Base-by-base conservation (phyloP, 2,797 vertebrate species). In the Odontamblyopus lacepedii region DNA sequence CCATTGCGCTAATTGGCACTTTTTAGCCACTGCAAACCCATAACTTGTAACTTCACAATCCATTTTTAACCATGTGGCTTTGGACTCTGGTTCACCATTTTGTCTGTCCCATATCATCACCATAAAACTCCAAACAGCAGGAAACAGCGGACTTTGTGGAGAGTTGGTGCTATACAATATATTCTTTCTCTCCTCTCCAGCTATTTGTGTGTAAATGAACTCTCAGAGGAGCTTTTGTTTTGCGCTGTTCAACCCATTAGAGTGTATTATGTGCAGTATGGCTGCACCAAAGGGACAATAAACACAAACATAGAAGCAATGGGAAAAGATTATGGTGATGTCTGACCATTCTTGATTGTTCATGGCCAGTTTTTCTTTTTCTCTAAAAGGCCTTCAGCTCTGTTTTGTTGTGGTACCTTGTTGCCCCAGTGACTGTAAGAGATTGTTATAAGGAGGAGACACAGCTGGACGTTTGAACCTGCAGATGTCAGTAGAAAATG, bases 181-280 rank as follows among this genome's bases (percentile, higher is more conserved):
- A 57, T 63, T 2, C 12, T 55, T 44, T 53, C 41, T 60, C 9
- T 32, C 50, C 61, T 71, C 75, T 69, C 30, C 69, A 68, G 66
- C 84, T 84, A 82, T 87, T 83, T 90, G 84, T 87, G 83, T 88
- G 83, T 78, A 92, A 90, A 91, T 92, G 41, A 87, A 85, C 74
- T 83, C 89, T 91, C 80, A 0, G 67, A 76, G 81, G 89, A 80
- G 80, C 57, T 81, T 87, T 87, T 79, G 82, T 89, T 81, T 87
- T 88, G 72, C 74, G 66, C 76, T 79, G 69, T 75, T 72, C 6
- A 75, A 78, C 84, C 85, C 79, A 84, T 88, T 87, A 86, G 44
- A 15, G 77, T 79, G 73, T 32, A 53, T 63, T 38, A 23, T 89
- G 79, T 84, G 81, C 68, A 87, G 87, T 85, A 87, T 82, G 79